Percentiles rank a stretch among this genome's conserved stretches.
Conservation (phyloP, 1,140 invertebrate genomes). For the Conus ventricosus region DNA sequence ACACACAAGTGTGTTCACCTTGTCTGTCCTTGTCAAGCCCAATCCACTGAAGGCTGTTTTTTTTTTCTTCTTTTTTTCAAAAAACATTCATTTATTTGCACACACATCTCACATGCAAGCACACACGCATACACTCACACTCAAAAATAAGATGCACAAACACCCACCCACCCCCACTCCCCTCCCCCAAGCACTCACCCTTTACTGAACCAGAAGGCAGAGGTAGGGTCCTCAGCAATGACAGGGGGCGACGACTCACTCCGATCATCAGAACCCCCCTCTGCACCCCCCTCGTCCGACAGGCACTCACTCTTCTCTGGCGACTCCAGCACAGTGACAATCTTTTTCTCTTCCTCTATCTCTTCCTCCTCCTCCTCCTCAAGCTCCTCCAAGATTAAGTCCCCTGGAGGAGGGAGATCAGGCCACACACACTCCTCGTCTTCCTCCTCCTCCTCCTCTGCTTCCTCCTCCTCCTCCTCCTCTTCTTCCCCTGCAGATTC, state of each 20-base stretch:
- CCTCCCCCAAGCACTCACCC: not conserved
- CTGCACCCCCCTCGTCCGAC: not conserved
- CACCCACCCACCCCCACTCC: not conserved
- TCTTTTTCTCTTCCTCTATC: not conserved
- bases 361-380: not conserved
- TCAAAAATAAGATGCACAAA: not conserved
- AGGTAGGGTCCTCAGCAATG: not conserved
- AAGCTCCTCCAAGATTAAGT: not conserved
- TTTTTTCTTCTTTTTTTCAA: not conserved
- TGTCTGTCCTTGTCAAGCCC: no score
- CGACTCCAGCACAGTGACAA: not conserved
- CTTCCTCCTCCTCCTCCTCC: not conserved
- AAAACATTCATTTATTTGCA: not conserved
- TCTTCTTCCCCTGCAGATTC: not conserved
- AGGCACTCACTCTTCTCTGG: not conserved
- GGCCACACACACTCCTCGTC: not conserved
- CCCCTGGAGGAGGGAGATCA: not conserved
- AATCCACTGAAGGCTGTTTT: no score
- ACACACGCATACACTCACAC: not conserved
- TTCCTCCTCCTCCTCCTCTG: not conserved
- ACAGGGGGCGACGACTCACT: not conserved
- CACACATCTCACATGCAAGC: not conserved
- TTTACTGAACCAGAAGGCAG: not conserved
- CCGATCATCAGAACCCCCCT: not conserved
- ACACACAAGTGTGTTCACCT: not conserved